Conservation (phyloP, 2,888 invertebrate species). For the Pandemis cinnamomeana region DNA sequence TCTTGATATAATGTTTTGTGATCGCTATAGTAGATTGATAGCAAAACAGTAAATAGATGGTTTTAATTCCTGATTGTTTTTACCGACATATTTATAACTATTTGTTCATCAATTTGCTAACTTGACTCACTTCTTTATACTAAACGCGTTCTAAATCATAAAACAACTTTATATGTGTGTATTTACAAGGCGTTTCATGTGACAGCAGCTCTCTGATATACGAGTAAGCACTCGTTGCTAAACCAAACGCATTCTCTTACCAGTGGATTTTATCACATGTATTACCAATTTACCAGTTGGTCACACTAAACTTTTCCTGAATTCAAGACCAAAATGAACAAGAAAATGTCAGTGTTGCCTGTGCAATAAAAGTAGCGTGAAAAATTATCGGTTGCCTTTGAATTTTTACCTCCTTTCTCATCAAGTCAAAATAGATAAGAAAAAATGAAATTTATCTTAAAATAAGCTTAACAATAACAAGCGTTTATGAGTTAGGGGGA, state of each 20-base stretch:
- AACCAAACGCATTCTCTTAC: slow-evolving; percentile 11
- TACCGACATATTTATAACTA: neutral
- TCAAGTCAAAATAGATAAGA: too few relatives aligned
- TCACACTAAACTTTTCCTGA: neutral
- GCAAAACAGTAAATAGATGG: neutral
- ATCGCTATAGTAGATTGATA: slow-evolving; percentile 2
- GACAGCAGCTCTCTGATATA: slow-evolving; percentile 2
- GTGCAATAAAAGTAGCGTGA: neutral
- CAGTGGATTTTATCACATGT: slow-evolving; percentile 7
- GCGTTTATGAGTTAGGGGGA: too few relatives aligned
- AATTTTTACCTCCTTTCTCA: too few relatives aligned
- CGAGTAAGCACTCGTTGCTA: neutral
- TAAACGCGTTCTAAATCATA: neutral
- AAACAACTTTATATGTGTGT: neutral
- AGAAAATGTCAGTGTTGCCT: neutral
- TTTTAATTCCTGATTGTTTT: neutral
- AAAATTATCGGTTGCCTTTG: too few relatives aligned
- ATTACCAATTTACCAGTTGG: slow-evolving; percentile 1
- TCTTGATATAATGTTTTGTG: neutral
- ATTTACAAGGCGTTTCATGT: neutral
- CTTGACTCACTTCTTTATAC: neutral
- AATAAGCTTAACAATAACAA: too few relatives aligned
- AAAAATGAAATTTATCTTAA: too few relatives aligned
- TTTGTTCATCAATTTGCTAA: slow-evolving; percentile 2
- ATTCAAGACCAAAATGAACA: neutral